Base-by-base conservation (phyloP, 2,797 vertebrate species). In the Carduelis carduelis region DNA sequence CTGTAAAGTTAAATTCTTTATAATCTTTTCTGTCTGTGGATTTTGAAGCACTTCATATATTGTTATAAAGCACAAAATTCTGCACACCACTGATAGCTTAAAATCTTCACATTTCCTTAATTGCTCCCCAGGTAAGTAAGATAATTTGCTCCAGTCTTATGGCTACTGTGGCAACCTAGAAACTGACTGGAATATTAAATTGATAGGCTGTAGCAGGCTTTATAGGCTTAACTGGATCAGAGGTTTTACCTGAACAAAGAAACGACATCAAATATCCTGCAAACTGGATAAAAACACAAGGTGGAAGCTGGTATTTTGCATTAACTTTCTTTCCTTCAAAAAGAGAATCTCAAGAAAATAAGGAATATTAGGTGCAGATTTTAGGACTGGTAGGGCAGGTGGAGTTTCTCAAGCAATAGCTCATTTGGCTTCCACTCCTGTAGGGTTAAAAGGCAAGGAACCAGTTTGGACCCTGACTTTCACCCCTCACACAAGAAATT, bases 101-200 rank as follows among this genome's bases (percentile, higher is more conserved):
- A 90, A 87, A 92, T 96, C 86, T 95, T 90, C 85, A 52, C 74
- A 91, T 94, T 94, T 95, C 85, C 90, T 97, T 98, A 98, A 97
- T 97, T 97, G 95, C 94, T 96, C 92, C 70, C 92, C 88, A 96
- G 91, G 86, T 96, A 96, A 97, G 97, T 92, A 97, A 94, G 91
- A 92, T 94, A 93, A 96, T 96, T 96, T 92, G 70, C 95, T 97
- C 81, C 79, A 96, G 96, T 95, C 87, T 96, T 86, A 94, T 22
- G 93, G 95, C 96, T 97, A 95, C 89, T 93, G 94, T 93, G 61
- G 87, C 78, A 93, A 91, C 94, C 89, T 63, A 90, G 84, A 95
- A 95, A 88, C 50, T 96, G 96, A 96, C 84, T 90, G 50, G 97
- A 98, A 97, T 97, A 87, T 83, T 87, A 96, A 98, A 79, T 49